Evolutionary conservation across 2,113 vertebrate genomes (phyloP).

Genomic region (Arvicanthis niloticus): DNA sequence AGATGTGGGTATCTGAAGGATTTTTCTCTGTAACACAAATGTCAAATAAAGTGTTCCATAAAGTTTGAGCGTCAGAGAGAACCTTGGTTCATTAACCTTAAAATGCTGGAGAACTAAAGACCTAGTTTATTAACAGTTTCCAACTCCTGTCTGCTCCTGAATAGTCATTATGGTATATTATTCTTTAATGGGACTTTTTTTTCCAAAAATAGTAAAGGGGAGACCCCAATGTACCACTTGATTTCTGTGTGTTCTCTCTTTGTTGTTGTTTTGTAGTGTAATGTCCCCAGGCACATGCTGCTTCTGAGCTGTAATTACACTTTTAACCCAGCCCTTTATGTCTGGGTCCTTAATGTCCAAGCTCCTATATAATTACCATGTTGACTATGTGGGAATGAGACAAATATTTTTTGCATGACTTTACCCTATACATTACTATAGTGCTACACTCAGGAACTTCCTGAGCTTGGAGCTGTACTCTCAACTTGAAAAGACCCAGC

Average conservation of each 20-base stretch:
- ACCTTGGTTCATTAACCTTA: conserved; percentile 43
- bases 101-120: conserved; percentile 72
- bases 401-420: conserved; percentile 87
- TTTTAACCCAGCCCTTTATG: conserved; percentile 86
- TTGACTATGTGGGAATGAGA: conserved; percentile 85
- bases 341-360: conserved; percentile 84
- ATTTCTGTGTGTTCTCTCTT: conserved; percentile 66
- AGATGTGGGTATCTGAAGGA: conserved; percentile 23
- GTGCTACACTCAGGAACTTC: conserved; percentile 82
- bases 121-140: conserved; percentile 76
- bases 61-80: conserved; percentile 50
- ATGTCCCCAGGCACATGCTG: conserved; percentile 83
- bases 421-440: conserved; percentile 82
- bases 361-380: conserved; percentile 86
- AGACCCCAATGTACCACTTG: conserved; percentile 8
- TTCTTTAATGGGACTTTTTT: conserved; percentile 82
- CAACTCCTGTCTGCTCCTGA: conserved; percentile 75
- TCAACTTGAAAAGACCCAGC: conserved; percentile 83
- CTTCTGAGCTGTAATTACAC: conserved; percentile 87
- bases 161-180: conserved; percentile 77
- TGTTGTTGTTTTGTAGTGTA: conserved; percentile 74
- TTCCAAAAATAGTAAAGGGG: conserved; percentile 71
- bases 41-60: conserved; percentile 47
- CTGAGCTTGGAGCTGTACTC: conserved; percentile 80
- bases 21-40: conserved; percentile 56